A percentile compares a stretch with the other conserved stretches of the same genome.
Conservation (phyloP, 2,888 invertebrate species). For the Hoplodrina ambigua region DNA sequence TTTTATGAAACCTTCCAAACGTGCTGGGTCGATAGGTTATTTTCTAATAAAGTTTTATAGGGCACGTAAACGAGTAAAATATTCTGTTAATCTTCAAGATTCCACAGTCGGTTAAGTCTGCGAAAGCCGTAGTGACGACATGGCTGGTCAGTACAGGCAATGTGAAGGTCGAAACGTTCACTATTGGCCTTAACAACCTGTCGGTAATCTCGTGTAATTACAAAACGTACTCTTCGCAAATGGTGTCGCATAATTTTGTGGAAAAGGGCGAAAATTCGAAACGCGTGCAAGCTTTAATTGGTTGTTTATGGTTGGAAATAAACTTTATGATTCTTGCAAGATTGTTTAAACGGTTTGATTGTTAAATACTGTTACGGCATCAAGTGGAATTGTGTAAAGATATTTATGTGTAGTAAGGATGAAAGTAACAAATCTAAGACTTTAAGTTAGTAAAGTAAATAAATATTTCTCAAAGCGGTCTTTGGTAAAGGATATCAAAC, state of each 20-base stretch:
- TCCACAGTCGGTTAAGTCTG: constrained; percentile 43
- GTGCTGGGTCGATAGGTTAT: constrained; percentile 64
- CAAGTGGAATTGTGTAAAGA: not conserved
- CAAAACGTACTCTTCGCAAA: constrained; percentile 54
- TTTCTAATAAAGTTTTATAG: constrained; percentile 68
- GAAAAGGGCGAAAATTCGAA: constrained; percentile 21
- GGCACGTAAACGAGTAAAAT: constrained; percentile 54
- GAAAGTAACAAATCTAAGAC: not conserved
- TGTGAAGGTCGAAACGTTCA: constrained; percentile 85
- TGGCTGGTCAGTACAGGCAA: constrained; percentile 76
- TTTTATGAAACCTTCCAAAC: constrained; percentile 47
- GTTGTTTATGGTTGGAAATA: constrained; percentile 33
- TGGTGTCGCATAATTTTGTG: constrained; percentile 45
- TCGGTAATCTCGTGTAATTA: constrained; percentile 61
- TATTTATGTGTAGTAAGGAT: not conserved
- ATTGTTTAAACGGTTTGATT: constrained; percentile 20
- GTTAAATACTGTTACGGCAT: constrained; percentile 2
- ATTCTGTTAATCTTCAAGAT: constrained; percentile 62
- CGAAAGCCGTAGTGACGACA: constrained; percentile 77
- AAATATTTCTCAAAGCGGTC: no score
- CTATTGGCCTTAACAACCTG: constrained; percentile 74
- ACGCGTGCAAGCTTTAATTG: constrained; percentile 43
- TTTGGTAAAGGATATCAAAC: not conserved
- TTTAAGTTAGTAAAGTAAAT: not conserved
- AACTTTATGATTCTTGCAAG: constrained; percentile 35